A percentile compares a stretch with the other conserved stretches of the same genome.
Evolutionary conservation across 2,797 vertebrate species (phyloP).

Genomic region (Leuciscus waleckii): DNA sequence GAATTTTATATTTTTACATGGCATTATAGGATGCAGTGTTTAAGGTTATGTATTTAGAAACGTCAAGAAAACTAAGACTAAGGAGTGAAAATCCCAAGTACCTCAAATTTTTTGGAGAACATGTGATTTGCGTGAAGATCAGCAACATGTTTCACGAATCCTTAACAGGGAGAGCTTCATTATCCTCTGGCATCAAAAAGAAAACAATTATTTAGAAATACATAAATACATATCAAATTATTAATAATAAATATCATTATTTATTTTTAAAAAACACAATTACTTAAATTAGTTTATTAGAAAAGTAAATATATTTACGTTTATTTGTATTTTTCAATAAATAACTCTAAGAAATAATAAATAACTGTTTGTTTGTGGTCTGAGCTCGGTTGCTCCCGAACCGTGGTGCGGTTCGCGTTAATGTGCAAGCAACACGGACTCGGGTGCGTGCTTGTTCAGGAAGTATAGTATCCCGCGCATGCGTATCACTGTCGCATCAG

Average conservation of each 20-base stretch:
- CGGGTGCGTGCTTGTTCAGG: no score
- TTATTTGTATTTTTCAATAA: not conserved
- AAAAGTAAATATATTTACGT: not conserved
- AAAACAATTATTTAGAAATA: not conserved
- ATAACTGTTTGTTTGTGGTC: not conserved
- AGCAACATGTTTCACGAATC: conserved; percentile 93
- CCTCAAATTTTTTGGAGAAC: conserved; percentile 98
- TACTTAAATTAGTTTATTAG: not conserved
- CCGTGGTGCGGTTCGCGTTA: no score
- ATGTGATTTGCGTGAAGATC: conserved; percentile 91
- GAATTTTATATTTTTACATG: not conserved
- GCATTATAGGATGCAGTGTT: not conserved
- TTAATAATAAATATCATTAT: not conserved
- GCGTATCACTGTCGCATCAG: no score
- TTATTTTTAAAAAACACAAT: not conserved
- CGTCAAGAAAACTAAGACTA: not conserved
- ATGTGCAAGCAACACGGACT: no score
- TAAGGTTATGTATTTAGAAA: not conserved
- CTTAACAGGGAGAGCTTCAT: conserved; percentile 92
- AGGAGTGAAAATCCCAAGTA: conserved; percentile 67
- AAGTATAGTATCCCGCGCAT: no score
- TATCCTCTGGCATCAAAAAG: conserved; percentile 75
- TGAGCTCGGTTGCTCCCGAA: no score
- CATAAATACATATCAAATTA: not conserved
- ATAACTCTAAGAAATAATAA: not conserved